Base-by-base conservation (phyloP, 1,140 invertebrate genomes). In the Acromyrmex heyeri region DNA sequence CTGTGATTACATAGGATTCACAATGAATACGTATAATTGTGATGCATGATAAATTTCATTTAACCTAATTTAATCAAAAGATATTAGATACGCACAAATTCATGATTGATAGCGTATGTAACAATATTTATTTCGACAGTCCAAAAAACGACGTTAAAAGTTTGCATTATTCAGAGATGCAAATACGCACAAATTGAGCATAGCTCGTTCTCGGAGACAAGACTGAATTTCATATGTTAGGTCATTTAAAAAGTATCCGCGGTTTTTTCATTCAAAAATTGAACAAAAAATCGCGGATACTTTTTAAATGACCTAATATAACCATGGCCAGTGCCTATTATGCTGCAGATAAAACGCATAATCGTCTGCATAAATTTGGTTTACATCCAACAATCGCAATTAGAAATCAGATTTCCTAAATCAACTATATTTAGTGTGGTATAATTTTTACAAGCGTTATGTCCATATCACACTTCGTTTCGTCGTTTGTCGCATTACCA, bases 401-500 rank as follows among this genome's bases (percentile, higher is more conserved):
- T 73, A 38, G 55, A 73, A 82, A 82, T 82, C 55, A 73, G 65
- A 72, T 82, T 82, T 73, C 6, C 38, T 10, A 67, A 61, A 73
- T 59, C 55, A 24, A 53, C 78, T 61, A 73, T 61, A 82, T 73
- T 82, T 73, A 72, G 24, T 59, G 53, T 30, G 24, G 14, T 61
- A 82, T 82, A 61, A 73, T 73, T 14, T 61, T 18, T 16, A 38
- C 24, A 67, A 64, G 8, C 61, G 6, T 53, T 67, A 21, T 30
- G 30, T 6, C 30, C 30, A 34, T 34, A 34, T 34, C 5, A 34
- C 30, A 34, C 6, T 34, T 5, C 5, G 30, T 34, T 34, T 34
- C 30, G 30, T 34, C 30, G 30, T 5, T 34, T 34, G 30, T 34
- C 30, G 5, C 30, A 34, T 6, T 6, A 2, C 5, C 6, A 34